Evolutionary conservation across 2,888 invertebrate species (phyloP).

Genomic region (Plutella xylostella): DNA sequence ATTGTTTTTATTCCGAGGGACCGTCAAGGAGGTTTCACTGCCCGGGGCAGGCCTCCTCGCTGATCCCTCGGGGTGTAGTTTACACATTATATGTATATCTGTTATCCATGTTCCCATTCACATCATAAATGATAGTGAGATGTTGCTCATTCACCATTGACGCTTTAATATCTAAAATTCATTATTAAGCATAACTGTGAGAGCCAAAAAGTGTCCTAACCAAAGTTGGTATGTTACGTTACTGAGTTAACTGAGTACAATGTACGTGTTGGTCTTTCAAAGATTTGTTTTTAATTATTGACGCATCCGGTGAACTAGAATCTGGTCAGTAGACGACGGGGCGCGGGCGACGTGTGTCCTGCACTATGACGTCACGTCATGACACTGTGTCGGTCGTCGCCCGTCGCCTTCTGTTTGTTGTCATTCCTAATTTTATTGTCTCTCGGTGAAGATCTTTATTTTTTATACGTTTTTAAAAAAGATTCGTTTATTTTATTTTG

Average conservation of each 20-base stretch:
- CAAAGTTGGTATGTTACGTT: slow-evolving; percentile 33
- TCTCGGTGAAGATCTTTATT: slow-evolving; percentile 65
- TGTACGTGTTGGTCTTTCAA: background rate
- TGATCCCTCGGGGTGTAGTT: no score
- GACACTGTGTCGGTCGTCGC: no score
- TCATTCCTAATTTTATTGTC: slow-evolving; percentile 62
- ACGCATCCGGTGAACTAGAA: slow-evolving; percentile 17
- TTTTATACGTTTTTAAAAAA: slow-evolving; percentile 55
- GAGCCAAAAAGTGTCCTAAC: slow-evolving; percentile 32
- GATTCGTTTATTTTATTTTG: slow-evolving; percentile 18
- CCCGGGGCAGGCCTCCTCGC: no score
- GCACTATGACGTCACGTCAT: no score
- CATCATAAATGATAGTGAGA: slow-evolving; percentile 8
- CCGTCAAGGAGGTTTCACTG: no score
- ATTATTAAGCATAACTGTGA: slow-evolving; percentile 17
- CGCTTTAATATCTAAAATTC: no score
- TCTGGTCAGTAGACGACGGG: slow-evolving; percentile 34
- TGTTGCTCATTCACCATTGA: slow-evolving; percentile 13
- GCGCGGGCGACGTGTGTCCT: no score
- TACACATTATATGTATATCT: no score
- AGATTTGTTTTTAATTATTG: slow-evolving; percentile 13
- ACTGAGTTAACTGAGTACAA: slow-evolving; percentile 14
- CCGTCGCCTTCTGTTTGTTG: slow-evolving; percentile 26
- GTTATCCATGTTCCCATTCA: slow-evolving; percentile 15
- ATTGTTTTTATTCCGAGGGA: slow-evolving; percentile 26